Base-by-base conservation (phyloP, 35 echinoderm and acorn worm genomes). In the Patiria miniata region DNA sequence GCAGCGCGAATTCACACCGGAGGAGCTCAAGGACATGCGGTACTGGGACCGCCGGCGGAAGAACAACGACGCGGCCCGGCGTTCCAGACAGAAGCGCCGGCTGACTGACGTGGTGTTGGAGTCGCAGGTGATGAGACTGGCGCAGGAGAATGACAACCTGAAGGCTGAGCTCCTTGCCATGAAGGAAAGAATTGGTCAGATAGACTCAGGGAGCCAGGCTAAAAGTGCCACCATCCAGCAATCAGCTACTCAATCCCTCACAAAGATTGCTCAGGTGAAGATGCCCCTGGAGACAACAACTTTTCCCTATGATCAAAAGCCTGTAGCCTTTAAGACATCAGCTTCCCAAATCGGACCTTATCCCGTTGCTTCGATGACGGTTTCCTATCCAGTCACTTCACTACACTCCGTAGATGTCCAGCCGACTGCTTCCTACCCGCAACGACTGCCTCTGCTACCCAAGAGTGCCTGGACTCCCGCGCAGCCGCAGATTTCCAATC, bases 21-120 rank as follows among this genome's bases (percentile, higher is more conserved):
- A 99, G 6, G 58, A 83, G 36, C 55, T 56, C 28, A 99, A 99
- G 38, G 92, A 99, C 77, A 39, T 23, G 37, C 81, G 8, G 30
- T 99, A 99, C 61, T 99, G 96, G 96, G 73, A 87, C n/a, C 94
- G 94, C 39, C 77, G 96, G 8, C 87, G 87, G 44, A 99, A 95
- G 54, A 99, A 99, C 61, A 99, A 99, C 84, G 82, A 95, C 33
- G 89, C 96, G 28, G 96, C 96, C 52, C 94, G 94, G 53, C 86
- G 93, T 83, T 99, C 96, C 3, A 32, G 96, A 29, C 92, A 94
- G 57, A 99, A 99, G 84, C 86, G 96, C 12, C 86, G 96, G 2
- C 37, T 92, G 8, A 91, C 87, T 39, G 96, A 99, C 81, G 79
- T 89, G 55, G 68, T 95, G 1, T 44, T 99, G 39, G 96, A 99